Evolutionary conservation across 1,140 invertebrate species (phyloP).

Genomic region (Eriocheir sinensis): DNA sequence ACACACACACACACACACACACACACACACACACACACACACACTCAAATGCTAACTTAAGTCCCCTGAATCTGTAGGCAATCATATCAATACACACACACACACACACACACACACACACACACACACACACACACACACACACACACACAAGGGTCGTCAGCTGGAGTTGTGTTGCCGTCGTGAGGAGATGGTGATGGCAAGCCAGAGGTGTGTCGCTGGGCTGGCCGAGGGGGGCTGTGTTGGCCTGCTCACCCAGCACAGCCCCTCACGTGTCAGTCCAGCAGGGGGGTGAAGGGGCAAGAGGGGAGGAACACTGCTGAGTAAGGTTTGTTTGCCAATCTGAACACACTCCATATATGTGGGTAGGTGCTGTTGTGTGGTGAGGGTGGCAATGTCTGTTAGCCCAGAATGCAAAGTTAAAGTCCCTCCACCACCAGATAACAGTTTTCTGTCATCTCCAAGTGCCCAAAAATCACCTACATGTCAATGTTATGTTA

Average conservation of each 20-base stretch:
- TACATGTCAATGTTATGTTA: too few species aligned
- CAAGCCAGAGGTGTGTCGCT: not conserved
- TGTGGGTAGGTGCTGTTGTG: too few species aligned
- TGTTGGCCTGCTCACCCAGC: constrained; percentile 9
- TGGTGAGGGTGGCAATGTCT: too few species aligned
- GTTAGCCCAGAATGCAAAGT: too few species aligned
- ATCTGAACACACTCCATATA: too few species aligned
- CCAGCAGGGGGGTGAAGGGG: not conserved
- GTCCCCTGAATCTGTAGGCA: not conserved
- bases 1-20: constrained; percentile 32
- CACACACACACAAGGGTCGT: not conserved
- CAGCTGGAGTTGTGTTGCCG: not conserved
- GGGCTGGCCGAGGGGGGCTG: not conserved
- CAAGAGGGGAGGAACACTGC: not conserved
- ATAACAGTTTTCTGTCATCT: too few species aligned
- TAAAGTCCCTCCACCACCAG: too few species aligned
- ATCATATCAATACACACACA: not conserved
- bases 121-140: not conserved
- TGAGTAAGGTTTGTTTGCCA: too few species aligned
- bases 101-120: not conserved
- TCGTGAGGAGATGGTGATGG: not conserved
- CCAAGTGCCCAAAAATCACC: too few species aligned
- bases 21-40: constrained; percentile 27
- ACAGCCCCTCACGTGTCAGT: not conserved
- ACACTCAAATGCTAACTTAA: not conserved